Percentiles rank a stretch among this genome's conserved stretches.
These are phyloP conservation scores for Dynastes tityus DNA, from an alignment of 2,888 invertebrate species.

Conservation along the genomic window DNA sequence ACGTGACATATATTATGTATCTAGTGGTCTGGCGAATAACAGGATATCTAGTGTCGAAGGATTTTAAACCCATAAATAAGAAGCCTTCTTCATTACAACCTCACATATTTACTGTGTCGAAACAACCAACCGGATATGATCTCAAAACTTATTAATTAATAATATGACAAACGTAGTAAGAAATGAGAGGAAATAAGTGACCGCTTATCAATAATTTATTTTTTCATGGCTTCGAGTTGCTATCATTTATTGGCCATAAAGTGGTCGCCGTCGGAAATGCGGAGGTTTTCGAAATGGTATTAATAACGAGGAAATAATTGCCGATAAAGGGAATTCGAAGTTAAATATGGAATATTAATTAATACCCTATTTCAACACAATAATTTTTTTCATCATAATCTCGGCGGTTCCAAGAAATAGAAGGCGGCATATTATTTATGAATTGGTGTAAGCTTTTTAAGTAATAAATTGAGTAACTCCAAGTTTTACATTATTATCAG, in stretches of 20 bases:
- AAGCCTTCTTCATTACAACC: neutral
- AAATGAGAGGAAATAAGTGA: constrained; percentile 1
- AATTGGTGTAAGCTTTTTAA: neutral
- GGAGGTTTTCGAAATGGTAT: neutral
- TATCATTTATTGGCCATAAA: constrained; percentile 14
- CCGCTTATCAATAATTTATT: constrained; percentile 18
- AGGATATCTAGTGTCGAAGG: constrained; percentile 5
- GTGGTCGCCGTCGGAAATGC: neutral
- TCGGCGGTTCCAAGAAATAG: neutral
- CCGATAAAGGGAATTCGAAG: neutral
- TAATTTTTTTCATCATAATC: too few relatives aligned
- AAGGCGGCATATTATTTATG: neutral
- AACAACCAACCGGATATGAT: constrained; percentile 9
- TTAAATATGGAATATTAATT: neutral
- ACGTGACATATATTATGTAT: constrained; percentile 15
- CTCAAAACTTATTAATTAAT: constrained; percentile 12
- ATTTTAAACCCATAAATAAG: constrained; percentile 1
- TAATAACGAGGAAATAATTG: neutral
- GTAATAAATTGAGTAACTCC: neutral
- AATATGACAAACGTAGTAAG: neutral
- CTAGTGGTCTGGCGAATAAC: constrained; percentile 15
- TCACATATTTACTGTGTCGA: constrained; percentile 2
- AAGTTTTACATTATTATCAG: neutral
- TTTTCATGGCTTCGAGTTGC: neutral
- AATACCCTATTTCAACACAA: too few relatives aligned